Percentiles rank a stretch among this genome's conserved stretches.
phyloP scores from a whole-genome alignment of 2,797 vertebrate genomes.

The Parauchenoglanis ngamensis region DNA sequence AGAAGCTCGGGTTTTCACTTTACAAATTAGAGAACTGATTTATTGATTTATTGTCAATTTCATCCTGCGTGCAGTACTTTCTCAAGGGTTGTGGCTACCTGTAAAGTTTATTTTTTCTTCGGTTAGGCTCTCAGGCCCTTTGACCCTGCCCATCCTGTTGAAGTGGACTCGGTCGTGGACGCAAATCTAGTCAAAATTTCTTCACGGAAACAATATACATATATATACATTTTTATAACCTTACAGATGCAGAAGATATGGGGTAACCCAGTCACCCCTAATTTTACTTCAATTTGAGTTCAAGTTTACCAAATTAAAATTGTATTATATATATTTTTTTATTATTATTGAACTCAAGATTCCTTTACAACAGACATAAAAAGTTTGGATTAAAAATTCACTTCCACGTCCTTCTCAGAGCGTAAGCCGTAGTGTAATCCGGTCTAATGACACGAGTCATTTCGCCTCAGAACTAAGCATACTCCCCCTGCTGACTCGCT shows the following conservation, averaged over 20 bases:
- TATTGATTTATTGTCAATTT: constrained; percentile 27
- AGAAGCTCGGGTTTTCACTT: constrained; percentile 15
- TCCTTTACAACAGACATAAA: background rate
- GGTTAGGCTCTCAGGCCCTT: background rate
- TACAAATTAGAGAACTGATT: constrained; percentile 17
- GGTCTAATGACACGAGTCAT: background rate
- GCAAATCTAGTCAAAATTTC: background rate
- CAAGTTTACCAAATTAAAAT: background rate
- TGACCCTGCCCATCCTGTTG: background rate
- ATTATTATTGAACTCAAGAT: background rate
- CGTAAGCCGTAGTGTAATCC: background rate
- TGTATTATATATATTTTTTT: too few species aligned
- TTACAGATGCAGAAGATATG: background rate
- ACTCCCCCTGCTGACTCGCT: constrained; percentile 51
- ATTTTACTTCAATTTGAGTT: background rate
- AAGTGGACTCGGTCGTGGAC: background rate
- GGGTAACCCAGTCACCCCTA: background rate
- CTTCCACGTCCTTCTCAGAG: background rate
- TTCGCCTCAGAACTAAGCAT: constrained; percentile 19
- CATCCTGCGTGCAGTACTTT: background rate
- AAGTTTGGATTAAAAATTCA: background rate
- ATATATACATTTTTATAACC: background rate
- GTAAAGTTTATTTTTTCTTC: constrained; percentile 6
- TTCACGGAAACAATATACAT: background rate
- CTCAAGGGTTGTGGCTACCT: background rate